Evolutionary conservation across 2,113 vertebrate species (phyloP).

Genomic region (Cacatua alba): DNA sequence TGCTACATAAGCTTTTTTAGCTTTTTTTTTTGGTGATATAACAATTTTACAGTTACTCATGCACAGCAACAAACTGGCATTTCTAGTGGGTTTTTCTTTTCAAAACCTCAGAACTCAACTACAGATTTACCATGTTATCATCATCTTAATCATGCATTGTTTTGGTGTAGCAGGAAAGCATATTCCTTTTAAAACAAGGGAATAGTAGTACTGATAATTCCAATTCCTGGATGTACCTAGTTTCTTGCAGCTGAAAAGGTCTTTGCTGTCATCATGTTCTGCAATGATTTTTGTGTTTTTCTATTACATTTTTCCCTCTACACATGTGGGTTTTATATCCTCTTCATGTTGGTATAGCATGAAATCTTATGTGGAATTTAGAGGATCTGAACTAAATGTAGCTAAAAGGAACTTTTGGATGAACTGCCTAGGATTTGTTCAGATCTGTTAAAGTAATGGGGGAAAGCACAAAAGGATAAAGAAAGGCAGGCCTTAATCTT

Average conservation of each 20-base stretch:
- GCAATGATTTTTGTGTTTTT: slow-evolving; percentile 62
- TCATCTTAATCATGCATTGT: background rate
- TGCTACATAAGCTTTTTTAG: background rate
- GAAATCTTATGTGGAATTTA: slow-evolving; percentile 72
- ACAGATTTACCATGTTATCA: background rate
- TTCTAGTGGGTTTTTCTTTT: background rate
- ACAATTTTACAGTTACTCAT: background rate
- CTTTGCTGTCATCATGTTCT: slow-evolving; percentile 29
- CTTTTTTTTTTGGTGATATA: background rate
- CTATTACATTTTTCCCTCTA: slow-evolving; percentile 52
- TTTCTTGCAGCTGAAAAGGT: slow-evolving; percentile 13
- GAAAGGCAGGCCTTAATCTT: slow-evolving; percentile 80
- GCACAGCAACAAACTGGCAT: background rate
- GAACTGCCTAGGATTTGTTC: slow-evolving; percentile 75
- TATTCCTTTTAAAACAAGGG: background rate
- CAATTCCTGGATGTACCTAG: background rate
- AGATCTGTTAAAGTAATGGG: slow-evolving; percentile 83
- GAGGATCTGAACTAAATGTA: slow-evolving; percentile 77
- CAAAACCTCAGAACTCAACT: background rate
- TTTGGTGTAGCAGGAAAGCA: background rate
- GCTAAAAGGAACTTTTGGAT: slow-evolving; percentile 78
- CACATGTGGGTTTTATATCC: slow-evolving; percentile 64
- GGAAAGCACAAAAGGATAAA: slow-evolving; percentile 81
- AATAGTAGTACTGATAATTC: background rate
- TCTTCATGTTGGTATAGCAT: slow-evolving; percentile 62